Evolutionary conservation across 2,797 vertebrate species (phyloP).

Genomic region (Ctenosaura bakeri): DNA sequence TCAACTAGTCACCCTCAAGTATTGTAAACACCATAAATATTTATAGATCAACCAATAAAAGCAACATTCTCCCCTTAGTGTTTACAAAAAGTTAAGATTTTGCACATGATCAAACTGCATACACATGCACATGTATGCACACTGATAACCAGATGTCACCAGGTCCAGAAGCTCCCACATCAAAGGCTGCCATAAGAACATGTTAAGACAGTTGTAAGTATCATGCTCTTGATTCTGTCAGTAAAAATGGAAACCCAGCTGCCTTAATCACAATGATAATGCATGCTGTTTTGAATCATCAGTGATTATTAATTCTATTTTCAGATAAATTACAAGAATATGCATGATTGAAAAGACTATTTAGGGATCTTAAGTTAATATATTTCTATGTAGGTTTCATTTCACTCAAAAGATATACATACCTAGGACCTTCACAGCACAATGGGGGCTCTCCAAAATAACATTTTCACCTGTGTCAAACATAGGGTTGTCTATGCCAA

Average conservation of each 20-base stretch:
- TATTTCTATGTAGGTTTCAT: not conserved
- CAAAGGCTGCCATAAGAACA: not conserved
- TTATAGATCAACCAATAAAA: too few relatives aligned
- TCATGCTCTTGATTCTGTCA: not conserved
- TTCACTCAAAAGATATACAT: conserved; percentile 63
- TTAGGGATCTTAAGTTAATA: not conserved
- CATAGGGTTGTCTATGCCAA: conserved; percentile 98
- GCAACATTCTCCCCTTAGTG: too few relatives aligned
- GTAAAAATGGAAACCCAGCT: not conserved
- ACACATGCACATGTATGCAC: not conserved
- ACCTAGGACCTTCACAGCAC: conserved; percentile 89
- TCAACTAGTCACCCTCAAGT: not conserved
- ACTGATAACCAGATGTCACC: not conserved
- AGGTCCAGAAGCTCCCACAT: not conserved
- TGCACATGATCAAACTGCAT: not conserved
- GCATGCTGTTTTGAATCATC: not conserved
- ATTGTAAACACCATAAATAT: too few relatives aligned
- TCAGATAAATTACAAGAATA: not conserved
- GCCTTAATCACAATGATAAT: not conserved
- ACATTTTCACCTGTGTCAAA: conserved; percentile 94
- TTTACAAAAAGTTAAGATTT: too few relatives aligned
- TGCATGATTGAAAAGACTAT: too few relatives aligned
- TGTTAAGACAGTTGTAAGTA: not conserved
- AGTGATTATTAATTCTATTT: conserved; percentile 6
- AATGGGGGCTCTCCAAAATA: conserved; percentile 84